Percentiles rank a stretch among this genome's conserved stretches.
phyloP scores from a whole-genome alignment of 2,113 vertebrate genomes.

The Pomatostomus ruficeps region DNA sequence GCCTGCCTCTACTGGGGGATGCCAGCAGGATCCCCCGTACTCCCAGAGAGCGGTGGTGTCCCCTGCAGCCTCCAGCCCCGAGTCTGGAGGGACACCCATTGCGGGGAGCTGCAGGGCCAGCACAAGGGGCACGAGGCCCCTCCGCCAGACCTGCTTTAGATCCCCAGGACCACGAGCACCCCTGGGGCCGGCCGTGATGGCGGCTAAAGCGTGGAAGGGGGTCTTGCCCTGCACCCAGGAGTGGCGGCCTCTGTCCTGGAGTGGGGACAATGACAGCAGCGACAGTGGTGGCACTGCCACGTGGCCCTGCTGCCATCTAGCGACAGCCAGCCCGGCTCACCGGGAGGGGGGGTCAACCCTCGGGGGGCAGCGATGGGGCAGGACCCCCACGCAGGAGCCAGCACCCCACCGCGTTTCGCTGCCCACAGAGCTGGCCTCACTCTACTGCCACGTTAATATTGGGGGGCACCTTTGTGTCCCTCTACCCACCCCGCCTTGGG shows the following conservation, averaged over 20 bases:
- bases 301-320: conserved; percentile 42
- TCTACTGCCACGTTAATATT: not conserved
- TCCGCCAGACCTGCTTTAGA: not conserved
- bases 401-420: not conserved
- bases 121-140: too few relatives aligned
- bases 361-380: not conserved
- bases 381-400: not conserved
- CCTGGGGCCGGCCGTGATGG: not conserved
- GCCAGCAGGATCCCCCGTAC: not conserved
- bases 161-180: not conserved
- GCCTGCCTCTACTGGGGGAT: not conserved
- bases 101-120: not conserved
- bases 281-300: not conserved
- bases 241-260: not conserved
- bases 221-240: not conserved
- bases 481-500: accelerated
- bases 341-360: not conserved
- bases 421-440: not conserved
- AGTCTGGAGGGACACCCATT: not conserved
- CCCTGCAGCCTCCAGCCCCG: not conserved
- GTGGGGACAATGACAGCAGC: not conserved
- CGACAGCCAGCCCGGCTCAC: not conserved
- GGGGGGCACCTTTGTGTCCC: not conserved
- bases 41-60: not conserved
- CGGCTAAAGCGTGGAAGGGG: not conserved